Percentiles rank a stretch among this genome's conserved stretches.
phyloP scores from a whole-genome alignment of 2,888 invertebrate species.

The Drosophila paramelanica region DNA sequence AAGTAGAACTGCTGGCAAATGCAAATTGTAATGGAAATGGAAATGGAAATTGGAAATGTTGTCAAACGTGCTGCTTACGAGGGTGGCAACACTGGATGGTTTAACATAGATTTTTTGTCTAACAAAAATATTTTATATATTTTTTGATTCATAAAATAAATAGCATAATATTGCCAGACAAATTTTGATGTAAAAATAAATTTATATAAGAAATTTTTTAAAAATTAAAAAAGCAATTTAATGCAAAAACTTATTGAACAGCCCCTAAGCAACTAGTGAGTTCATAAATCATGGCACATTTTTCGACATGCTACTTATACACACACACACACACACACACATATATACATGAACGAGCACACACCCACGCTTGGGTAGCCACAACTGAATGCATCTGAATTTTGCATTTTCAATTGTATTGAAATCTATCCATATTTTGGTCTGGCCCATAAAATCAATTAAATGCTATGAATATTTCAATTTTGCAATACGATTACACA shows the following conservation, averaged over 20 bases:
- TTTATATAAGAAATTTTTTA: too few relatives aligned
- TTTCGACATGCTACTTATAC: slow-evolving; percentile 14
- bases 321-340: slow-evolving; percentile 2
- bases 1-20: slow-evolving; percentile 34
- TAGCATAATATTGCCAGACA: not conserved
- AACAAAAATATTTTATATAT: too few relatives aligned
- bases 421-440: slow-evolving; percentile 25
- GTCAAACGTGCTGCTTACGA: slow-evolving; percentile 1
- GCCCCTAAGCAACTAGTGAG: not conserved
- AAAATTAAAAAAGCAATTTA: too few relatives aligned
- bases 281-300: slow-evolving; percentile 17
- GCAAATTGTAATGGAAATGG: slow-evolving; percentile 28
- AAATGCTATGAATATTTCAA: slow-evolving; percentile 67
- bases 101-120: not conserved
- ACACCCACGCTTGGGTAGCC: not conserved
- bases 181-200: too few relatives aligned
- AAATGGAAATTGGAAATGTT: slow-evolving; percentile 38
- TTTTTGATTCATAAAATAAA: not conserved
- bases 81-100: slow-evolving; percentile 5
- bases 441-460: slow-evolving; percentile 63
- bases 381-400: slow-evolving; percentile 21
- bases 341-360: not conserved
- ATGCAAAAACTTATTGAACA: slow-evolving; percentile 1
- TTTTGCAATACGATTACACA: slow-evolving; percentile 36
- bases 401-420: slow-evolving; percentile 19